Percentiles rank a stretch among this genome's conserved stretches.
Evolutionary conservation across 2,888 invertebrate species (phyloP).

Genomic region (Carcina quercana): DNA sequence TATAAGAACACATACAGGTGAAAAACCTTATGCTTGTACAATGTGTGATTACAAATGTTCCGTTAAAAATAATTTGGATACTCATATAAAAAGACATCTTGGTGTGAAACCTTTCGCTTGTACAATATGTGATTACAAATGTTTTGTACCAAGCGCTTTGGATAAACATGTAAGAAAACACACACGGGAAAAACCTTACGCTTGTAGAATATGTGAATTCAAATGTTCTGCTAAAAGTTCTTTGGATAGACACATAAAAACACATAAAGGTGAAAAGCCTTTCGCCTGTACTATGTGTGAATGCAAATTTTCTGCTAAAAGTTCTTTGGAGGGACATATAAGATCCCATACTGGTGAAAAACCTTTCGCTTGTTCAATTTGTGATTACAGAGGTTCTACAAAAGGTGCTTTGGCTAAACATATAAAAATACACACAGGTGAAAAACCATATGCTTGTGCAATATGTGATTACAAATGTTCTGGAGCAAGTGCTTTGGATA

Average conservation of each 20-base stretch:
- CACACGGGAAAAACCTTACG: neutral
- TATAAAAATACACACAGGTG: neutral
- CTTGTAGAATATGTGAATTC: neutral
- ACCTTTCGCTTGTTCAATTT: neutral
- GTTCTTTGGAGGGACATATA: neutral
- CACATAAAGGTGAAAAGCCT: neutral
- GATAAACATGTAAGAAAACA: neutral
- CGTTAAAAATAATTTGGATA: neutral
- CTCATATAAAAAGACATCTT: neutral
- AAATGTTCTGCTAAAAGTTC: neutral
- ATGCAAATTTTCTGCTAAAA: neutral
- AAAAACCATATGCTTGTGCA: neutral
- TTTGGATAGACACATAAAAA: neutral
- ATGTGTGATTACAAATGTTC: neutral
- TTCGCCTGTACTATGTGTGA: neutral
- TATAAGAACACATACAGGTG: too few relatives aligned
- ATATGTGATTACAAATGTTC: neutral
- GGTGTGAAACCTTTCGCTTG: neutral
- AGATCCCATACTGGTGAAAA: neutral
- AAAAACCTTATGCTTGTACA: too few relatives aligned
- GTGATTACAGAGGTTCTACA: neutral
- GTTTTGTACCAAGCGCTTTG: neutral
- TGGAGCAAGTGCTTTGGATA: neutral
- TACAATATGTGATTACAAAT: neutral
- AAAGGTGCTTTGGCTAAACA: neutral